Evolutionary conservation across 2,888 invertebrate species (phyloP).

Genomic region (Reticulitermes lucifugus): DNA sequence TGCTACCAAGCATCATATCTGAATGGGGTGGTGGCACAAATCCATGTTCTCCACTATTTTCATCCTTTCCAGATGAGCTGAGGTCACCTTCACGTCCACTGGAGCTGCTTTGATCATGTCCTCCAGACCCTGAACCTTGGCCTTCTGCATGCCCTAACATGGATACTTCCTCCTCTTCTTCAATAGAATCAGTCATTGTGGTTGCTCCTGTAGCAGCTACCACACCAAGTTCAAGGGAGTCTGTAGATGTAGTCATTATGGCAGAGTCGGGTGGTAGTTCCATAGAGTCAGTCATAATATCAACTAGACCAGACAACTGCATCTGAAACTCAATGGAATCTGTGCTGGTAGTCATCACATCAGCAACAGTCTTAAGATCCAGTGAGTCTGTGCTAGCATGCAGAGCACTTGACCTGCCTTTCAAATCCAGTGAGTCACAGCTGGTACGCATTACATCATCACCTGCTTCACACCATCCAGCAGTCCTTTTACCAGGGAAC

Average conservation of each 20-base stretch:
- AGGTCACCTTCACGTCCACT: constrained; percentile 65
- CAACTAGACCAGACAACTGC: constrained; percentile 57
- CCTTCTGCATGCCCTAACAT: constrained; percentile 55
- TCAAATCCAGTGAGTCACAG: constrained; percentile 72
- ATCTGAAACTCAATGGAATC: constrained; percentile 66
- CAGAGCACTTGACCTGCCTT: constrained; percentile 65
- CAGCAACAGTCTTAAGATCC: constrained; percentile 68
- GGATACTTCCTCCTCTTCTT: constrained; percentile 62
- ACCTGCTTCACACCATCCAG: constrained; percentile 55
- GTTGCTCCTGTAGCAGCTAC: constrained; percentile 52
- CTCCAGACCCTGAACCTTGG: constrained; percentile 54
- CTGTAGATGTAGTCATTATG: constrained; percentile 65
- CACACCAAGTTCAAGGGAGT: constrained; percentile 65
- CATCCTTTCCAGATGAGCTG: constrained; percentile 64
- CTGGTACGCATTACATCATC: constrained; percentile 71
- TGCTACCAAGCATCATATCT: constrained; percentile 71
- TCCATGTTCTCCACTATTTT: constrained; percentile 55
- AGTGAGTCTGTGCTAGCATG: constrained; percentile 77
- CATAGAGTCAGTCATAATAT: constrained; percentile 70
- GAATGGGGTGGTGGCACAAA: constrained; percentile 61
- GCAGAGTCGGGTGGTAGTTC: constrained; percentile 62
- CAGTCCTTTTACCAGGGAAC: constrained; percentile 37
- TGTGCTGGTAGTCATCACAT: constrained; percentile 59
- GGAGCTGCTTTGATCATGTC: constrained; percentile 64
- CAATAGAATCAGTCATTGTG: constrained; percentile 64